Conservation (phyloP, 2,888 invertebrate genomes). For the Xanthia icteritia region DNA sequence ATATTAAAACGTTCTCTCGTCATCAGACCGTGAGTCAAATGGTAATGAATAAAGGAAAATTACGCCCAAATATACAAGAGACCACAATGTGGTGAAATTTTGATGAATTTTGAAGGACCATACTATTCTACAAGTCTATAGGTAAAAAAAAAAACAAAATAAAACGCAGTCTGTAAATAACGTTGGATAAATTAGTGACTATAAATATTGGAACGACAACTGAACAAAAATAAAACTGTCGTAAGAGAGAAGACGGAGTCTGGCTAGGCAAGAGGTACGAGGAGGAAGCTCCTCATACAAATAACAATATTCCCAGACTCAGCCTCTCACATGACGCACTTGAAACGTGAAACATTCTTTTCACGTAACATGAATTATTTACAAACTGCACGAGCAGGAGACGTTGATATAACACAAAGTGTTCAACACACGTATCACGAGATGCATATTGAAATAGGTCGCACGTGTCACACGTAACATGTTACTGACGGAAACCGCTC, state of each 20-base stretch:
- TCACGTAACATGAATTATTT: conserved; percentile 53
- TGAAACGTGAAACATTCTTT: conserved; percentile 42
- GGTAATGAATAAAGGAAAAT: conserved; percentile 65
- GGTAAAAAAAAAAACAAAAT: conserved; percentile 40
- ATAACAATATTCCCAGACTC: conserved; percentile 17
- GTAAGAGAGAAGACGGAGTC: conserved; percentile 29
- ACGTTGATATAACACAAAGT: conserved; percentile 60
- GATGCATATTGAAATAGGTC: conserved; percentile 63
- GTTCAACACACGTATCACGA: conserved; percentile 39
- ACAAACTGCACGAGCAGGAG: conserved; percentile 63
- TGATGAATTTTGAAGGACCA: conserved; percentile 49
- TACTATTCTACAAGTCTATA: conserved; percentile 42
- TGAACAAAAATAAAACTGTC: conserved; percentile 20
- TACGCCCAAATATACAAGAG: conserved; percentile 68
- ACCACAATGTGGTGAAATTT: conserved; percentile 59
- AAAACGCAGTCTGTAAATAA: conserved; percentile 65
- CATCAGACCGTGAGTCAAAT: conserved; percentile 45
- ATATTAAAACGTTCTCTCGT: conserved; percentile 50
- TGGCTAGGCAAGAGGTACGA: conserved; percentile 14
- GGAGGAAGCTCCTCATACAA: conserved; percentile 31
- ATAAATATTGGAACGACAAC: conserved; percentile 28
- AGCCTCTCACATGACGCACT: conserved; percentile 19
- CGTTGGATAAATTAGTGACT: conserved; percentile 32
- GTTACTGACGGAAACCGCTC: conserved; percentile 28
- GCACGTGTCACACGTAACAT: conserved; percentile 42